phyloP scores from a whole-genome alignment of 2,797 vertebrate genomes.

The Carapus acus region DNA sequence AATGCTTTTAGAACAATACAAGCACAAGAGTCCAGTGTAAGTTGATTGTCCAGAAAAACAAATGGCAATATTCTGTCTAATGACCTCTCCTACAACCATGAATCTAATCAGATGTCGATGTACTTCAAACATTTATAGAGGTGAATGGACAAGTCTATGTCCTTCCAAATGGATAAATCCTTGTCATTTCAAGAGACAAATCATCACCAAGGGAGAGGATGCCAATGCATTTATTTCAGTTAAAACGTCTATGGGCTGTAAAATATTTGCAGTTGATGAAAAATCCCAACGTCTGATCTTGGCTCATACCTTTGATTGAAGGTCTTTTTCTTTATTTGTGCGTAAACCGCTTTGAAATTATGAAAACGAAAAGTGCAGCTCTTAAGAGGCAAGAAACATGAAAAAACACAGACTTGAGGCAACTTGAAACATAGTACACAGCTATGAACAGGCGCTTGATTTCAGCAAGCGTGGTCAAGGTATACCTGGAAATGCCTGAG shows the following conservation, averaged over 20 bases:
- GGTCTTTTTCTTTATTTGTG: too few relatives aligned
- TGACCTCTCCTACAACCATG: slow-evolving; percentile 10
- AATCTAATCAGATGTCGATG: too few relatives aligned
- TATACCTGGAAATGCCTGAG: too few relatives aligned
- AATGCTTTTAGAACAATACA: too few relatives aligned
- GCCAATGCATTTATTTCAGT: slow-evolving; percentile 25
- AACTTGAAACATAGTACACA: too few relatives aligned
- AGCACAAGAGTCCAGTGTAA: slow-evolving; percentile 4
- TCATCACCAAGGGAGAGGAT: slow-evolving; percentile 14
- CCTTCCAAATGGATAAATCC: slow-evolving; percentile 9
- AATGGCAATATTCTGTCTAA: not conserved
- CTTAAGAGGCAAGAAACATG: too few relatives aligned
- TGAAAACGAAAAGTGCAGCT: too few relatives aligned
- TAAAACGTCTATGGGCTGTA: slow-evolving; percentile 22
- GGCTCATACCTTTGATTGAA: too few relatives aligned
- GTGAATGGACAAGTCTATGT: not conserved
- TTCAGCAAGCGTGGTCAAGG: too few relatives aligned
- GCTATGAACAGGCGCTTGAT: too few relatives aligned
- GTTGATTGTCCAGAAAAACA: slow-evolving; percentile 8
- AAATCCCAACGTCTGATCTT: slow-evolving; percentile 14
- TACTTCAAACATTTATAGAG: slow-evolving; percentile 7
- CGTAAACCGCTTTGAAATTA: too few relatives aligned
- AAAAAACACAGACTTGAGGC: too few relatives aligned
- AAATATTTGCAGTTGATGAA: slow-evolving; percentile 35
- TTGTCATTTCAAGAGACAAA: slow-evolving; percentile 16